Evolutionary conservation across 2,888 invertebrate genomes (phyloP).

Genomic region (Bellardia pandia): DNA sequence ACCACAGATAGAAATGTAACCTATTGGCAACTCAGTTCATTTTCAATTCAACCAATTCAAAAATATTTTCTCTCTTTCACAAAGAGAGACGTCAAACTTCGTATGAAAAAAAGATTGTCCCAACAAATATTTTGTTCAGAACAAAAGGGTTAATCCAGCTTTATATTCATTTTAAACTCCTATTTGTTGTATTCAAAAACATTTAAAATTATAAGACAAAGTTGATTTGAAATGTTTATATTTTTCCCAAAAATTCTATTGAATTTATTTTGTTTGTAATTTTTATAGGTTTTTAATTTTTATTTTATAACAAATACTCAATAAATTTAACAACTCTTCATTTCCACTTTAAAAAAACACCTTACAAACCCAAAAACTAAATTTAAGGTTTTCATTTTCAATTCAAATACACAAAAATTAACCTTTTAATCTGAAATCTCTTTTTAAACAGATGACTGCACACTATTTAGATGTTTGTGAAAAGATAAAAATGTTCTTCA

Average conservation of each 20-base stretch:
- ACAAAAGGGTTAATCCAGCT: too few relatives aligned
- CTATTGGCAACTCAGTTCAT: too few relatives aligned
- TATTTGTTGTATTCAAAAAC: too few relatives aligned
- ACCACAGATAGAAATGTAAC: too few relatives aligned
- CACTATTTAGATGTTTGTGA: constrained; percentile 46
- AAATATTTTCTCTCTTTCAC: too few relatives aligned
- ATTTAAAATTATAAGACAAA: too few relatives aligned
- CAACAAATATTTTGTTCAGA: too few relatives aligned
- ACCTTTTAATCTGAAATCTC: constrained; percentile 56
- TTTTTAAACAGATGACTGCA: constrained; percentile 51
- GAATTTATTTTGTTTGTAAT: constrained; percentile 29
- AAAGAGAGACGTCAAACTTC: too few relatives aligned
- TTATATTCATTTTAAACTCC: too few relatives aligned
- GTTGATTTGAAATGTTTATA: neutral
- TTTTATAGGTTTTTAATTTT: constrained; percentile 68
- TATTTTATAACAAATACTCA: constrained; percentile 45
- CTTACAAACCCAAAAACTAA: constrained; percentile 1
- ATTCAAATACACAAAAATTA: constrained; percentile 8
- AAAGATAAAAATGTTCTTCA: constrained; percentile 32
- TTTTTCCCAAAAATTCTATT: neutral
- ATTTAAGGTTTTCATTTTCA: neutral
- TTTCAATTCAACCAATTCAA: too few relatives aligned
- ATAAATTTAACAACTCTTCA: neutral
- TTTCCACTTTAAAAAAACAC: constrained; percentile 4
- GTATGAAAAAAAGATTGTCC: too few relatives aligned